Conservation (phyloP, 2,888 invertebrate genomes). For the Alviniconcha strummeri region DNA sequence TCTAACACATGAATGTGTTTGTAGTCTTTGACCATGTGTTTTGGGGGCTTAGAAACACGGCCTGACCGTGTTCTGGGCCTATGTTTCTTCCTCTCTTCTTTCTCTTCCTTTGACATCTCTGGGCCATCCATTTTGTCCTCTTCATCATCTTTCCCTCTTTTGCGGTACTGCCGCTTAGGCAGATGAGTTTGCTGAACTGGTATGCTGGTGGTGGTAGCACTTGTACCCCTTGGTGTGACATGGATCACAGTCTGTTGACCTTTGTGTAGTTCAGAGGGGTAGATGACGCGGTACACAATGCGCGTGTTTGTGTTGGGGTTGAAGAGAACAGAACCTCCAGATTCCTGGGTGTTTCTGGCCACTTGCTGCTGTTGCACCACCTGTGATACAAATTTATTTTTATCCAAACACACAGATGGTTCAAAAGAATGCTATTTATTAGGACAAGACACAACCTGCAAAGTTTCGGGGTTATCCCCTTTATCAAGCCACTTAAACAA, state of each 20-base stretch:
- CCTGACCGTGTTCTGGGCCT: constrained; percentile 77
- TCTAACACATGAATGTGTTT: constrained; percentile 78
- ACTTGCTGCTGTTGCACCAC: constrained; percentile 77
- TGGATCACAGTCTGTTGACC: constrained; percentile 37
- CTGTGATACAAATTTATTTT: not conserved
- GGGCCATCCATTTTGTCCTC: constrained; percentile 62
- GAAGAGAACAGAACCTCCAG: constrained; percentile 72
- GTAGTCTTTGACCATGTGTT: constrained; percentile 79
- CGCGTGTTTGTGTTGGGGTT: constrained; percentile 77
- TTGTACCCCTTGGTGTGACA: constrained; percentile 36
- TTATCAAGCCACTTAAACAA: no score
- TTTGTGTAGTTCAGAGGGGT: constrained; percentile 74
- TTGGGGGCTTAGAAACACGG: constrained; percentile 78
- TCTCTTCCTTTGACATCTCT: constrained; percentile 74
- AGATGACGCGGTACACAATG: constrained; percentile 77
- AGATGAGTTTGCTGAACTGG: not conserved
- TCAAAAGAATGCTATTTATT: not conserved
- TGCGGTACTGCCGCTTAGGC: constrained; percentile 42
- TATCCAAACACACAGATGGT: not conserved
- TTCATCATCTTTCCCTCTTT: constrained; percentile 50
- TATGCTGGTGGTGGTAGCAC: constrained; percentile 22
- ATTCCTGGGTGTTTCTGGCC: constrained; percentile 63
- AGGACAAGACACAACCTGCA: no score
- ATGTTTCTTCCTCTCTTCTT: constrained; percentile 74
- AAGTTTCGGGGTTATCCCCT: no score